Conservation (phyloP, 35 echinoderm and acorn worm genomes). For the Anneissia japonica region DNA sequence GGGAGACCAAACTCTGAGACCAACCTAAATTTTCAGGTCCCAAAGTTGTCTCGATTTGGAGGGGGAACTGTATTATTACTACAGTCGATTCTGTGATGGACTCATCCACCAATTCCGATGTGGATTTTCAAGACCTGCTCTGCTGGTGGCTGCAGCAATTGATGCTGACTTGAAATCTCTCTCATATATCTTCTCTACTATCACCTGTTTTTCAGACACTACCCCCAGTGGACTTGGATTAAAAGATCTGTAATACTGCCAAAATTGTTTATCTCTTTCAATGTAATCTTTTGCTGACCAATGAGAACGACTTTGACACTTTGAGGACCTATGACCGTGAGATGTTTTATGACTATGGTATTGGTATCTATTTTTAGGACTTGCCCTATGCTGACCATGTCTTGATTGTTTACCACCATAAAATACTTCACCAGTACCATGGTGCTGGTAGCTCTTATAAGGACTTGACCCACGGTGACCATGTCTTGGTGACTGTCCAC, state of each 20-base stretch:
- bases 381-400: background rate
- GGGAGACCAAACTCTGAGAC: no score
- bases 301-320: background rate
- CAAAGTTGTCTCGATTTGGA: no score
- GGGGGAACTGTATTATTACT: no score
- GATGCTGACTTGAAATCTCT: background rate
- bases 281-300: background rate
- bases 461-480: background rate
- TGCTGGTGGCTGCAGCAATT: background rate
- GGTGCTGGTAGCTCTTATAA: background rate
- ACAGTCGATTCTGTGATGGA: no score
- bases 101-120: background rate
- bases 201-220: background rate
- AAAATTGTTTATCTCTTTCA: background rate
- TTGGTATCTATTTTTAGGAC: background rate
- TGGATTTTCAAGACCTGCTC: background rate
- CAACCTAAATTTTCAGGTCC: no score
- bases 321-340: background rate
- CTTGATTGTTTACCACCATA: background rate
- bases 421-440: background rate
- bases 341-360: background rate
- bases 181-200: background rate
- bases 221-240: background rate
- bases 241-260: background rate
- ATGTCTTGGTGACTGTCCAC: background rate